Percentiles rank a stretch among this genome's conserved stretches.
Conservation (phyloP, 1,140 invertebrate species). For the Yoshiicerus persimilis region DNA sequence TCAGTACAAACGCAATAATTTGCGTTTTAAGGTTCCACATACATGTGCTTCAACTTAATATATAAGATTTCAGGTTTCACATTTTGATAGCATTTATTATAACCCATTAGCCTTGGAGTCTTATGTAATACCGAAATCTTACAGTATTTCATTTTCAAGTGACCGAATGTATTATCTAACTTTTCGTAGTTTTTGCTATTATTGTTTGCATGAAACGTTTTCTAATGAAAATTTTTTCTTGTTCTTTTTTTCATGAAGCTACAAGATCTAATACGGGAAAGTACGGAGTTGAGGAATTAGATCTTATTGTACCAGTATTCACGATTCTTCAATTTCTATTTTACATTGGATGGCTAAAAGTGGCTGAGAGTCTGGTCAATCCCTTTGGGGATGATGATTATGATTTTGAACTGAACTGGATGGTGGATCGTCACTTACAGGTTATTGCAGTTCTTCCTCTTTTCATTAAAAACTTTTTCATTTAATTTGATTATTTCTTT, state of each 20-base stretch:
- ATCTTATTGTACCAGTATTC: conserved; percentile 63
- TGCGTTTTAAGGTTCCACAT: no score
- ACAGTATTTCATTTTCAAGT: no score
- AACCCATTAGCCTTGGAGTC: no score
- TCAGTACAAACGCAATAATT: no score
- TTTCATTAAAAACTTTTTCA: conserved; percentile 56
- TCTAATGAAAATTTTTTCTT: conserved; percentile 36
- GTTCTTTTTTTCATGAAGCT: not conserved
- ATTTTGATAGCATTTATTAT: no score
- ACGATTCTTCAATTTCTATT: conserved; percentile 61
- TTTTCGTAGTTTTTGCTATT: no score
- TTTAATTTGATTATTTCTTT: conserved; percentile 67
- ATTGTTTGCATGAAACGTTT: not conserved
- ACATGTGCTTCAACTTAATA: no score
- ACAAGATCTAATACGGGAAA: not conserved
- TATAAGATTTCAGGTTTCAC: no score
- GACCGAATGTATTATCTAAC: no score
- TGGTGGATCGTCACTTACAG: conserved; percentile 50
- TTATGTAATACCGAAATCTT: no score
- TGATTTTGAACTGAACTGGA: conserved; percentile 56
- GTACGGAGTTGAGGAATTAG: conserved; percentile 55
- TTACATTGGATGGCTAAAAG: conserved; percentile 57
- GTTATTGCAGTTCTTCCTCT: no score
- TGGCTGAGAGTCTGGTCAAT: conserved; percentile 56
- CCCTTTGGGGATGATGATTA: conserved; percentile 62